phyloP scores from a whole-genome alignment of 2,888 invertebrate species.

The Tenthredo distinguenda region DNA sequence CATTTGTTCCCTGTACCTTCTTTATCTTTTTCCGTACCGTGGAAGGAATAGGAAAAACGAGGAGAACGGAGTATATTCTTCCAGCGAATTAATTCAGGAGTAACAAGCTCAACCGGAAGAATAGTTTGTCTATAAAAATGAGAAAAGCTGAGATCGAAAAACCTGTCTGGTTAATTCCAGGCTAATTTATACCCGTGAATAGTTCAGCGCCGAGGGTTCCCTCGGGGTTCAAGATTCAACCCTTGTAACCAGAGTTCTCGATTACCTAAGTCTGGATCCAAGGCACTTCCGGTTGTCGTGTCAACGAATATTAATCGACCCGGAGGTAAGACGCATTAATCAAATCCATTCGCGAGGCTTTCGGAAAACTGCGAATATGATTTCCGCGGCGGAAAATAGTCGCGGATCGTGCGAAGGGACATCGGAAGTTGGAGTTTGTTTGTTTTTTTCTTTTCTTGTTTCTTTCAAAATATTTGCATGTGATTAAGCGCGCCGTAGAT shows the following conservation, averaged over 20 bases:
- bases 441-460: background rate
- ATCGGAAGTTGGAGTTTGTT: too few relatives aligned
- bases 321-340: background rate
- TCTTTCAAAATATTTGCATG: background rate
- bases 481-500: background rate
- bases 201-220: background rate
- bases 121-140: too few relatives aligned
- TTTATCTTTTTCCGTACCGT: background rate
- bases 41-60: background rate
- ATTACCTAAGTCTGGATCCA: background rate
- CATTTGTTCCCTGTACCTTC: background rate
- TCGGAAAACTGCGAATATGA: background rate
- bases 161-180: background rate
- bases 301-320: constrained; percentile 1
- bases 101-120: too few relatives aligned
- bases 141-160: background rate
- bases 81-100: too few relatives aligned
- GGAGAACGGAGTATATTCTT: too few relatives aligned
- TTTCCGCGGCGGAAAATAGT: background rate
- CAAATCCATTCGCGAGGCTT: background rate
- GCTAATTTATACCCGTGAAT: background rate
- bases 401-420: too few relatives aligned
- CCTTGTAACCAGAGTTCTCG: background rate
- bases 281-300: background rate
- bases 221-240: background rate